Base-by-base conservation (phyloP, 2,797 vertebrate genomes). In the Fistularia tabacaria region DNA sequence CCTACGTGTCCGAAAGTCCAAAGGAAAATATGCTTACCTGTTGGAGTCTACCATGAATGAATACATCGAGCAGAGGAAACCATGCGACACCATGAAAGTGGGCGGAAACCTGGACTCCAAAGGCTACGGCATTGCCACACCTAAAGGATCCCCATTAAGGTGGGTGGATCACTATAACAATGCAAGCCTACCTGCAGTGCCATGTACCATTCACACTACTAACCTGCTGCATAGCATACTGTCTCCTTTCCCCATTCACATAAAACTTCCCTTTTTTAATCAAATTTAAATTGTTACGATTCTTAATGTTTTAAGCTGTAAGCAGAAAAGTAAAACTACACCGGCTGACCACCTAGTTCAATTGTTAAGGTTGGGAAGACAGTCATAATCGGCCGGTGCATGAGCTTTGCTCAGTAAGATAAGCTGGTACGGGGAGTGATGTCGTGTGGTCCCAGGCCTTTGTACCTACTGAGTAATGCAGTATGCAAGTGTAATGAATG, bases 81-180 rank as follows among this genome's bases (percentile, higher is more conserved):
- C 95, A 14, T 98, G 96, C 3, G 96, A 98, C 89, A 98, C 96
- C 88, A 98, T 98, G 96, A 98, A 98, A 93, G 96, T 98, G 60
- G 96, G 96, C 70, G 96, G 96, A 63, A 98, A 98, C 90, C 93
- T 98, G 89, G 96, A 98, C 90, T 98, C 96, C 87, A 98, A 98
- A 87, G 96, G 96, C 91, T 98, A 98, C 46, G 96, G 96, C 89
- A 97, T 98, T 80, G 96, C 96, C 59, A 98, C 96, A 74, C 96
- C 96, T 83, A 98, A 98, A 94, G 94, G 93, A 92, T 98, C 95
- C 83, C 93, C 94, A 97, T 98, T 98, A 97, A 98, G 96, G 96
- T 98, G 96, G 96, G 96, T 98, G 96, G 95, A 98, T 96, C 96
- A 98, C 92, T 98, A 98, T 98, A 98, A 98, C 96, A 98, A 98